phyloP scores from a whole-genome alignment of 2,888 invertebrate genomes.

The Tridacna crocea region DNA sequence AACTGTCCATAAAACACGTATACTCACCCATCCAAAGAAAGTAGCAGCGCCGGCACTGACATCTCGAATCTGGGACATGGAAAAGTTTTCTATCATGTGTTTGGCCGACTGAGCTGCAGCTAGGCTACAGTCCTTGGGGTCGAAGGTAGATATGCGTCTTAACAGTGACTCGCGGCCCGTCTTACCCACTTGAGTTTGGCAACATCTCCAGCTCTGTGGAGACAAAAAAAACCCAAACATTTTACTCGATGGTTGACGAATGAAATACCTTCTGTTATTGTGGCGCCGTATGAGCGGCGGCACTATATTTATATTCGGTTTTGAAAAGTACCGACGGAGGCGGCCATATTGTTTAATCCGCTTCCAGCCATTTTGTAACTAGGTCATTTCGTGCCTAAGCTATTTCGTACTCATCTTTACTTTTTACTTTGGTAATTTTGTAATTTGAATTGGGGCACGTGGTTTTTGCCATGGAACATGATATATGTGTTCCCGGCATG shows the following conservation, averaged over 20 bases:
- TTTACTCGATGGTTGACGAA: neutral
- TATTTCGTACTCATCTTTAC: too few relatives aligned
- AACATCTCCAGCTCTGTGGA: constrained; percentile 78
- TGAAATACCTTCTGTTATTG: neutral
- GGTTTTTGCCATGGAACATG: too few relatives aligned
- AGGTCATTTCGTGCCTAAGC: too few relatives aligned
- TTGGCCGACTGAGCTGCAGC: constrained; percentile 74
- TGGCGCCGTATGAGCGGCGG: too few relatives aligned
- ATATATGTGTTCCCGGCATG: too few relatives aligned
- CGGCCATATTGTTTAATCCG: too few relatives aligned
- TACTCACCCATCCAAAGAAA: constrained; percentile 82
- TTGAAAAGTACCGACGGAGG: too few relatives aligned
- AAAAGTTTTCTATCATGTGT: constrained; percentile 71
- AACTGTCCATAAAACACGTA: neutral
- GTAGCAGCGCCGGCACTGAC: constrained; percentile 83
- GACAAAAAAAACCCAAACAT: neutral
- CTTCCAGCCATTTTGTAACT: too few relatives aligned
- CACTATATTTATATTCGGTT: too few relatives aligned
- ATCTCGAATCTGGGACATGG: constrained; percentile 80
- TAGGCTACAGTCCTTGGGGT: constrained; percentile 76
- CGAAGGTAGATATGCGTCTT: constrained; percentile 79
- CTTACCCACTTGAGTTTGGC: constrained; percentile 80
- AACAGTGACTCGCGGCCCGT: constrained; percentile 82
- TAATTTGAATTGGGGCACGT: neutral
- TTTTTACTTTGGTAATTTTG: neutral